Evolutionary conservation across 2,888 invertebrate species (phyloP).

Genomic region (Cataglyphis rosenhaueri): DNA sequence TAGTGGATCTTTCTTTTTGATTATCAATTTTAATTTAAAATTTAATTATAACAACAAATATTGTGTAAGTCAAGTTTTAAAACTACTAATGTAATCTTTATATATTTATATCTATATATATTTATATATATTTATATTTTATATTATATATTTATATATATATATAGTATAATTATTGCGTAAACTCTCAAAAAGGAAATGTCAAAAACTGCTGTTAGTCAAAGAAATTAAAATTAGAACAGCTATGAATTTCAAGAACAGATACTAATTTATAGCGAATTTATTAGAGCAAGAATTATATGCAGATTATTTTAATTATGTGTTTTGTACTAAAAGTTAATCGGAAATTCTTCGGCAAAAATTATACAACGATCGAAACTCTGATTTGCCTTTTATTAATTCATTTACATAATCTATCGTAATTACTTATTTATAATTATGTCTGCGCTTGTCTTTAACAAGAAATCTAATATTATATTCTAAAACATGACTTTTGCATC

Average conservation of each 20-base stretch:
- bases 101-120: too few species aligned
- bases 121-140: too few species aligned
- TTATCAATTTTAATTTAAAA: too few species aligned
- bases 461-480: neutral
- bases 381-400: neutral
- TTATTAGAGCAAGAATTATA: neutral
- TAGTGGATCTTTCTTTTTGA: too few species aligned
- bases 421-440: conserved; percentile 20
- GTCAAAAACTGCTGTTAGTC: neutral
- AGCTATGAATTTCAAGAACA: neutral
- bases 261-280: conserved; percentile 11
- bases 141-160: too few species aligned
- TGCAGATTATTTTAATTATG: neutral
- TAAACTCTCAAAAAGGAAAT: neutral
- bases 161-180: neutral
- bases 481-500: neutral
- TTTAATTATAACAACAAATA: too few species aligned
- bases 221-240: neutral
- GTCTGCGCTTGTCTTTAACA: neutral
- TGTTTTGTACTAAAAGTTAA: neutral
- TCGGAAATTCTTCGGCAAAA: neutral
- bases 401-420: neutral
- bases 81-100: too few species aligned
- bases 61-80: too few species aligned
- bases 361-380: conserved; percentile 6